A percentile compares a stretch with the other conserved stretches of the same genome.
phyloP scores from a whole-genome alignment of 2,888 invertebrate species.

The Cataglyphis albicans region DNA sequence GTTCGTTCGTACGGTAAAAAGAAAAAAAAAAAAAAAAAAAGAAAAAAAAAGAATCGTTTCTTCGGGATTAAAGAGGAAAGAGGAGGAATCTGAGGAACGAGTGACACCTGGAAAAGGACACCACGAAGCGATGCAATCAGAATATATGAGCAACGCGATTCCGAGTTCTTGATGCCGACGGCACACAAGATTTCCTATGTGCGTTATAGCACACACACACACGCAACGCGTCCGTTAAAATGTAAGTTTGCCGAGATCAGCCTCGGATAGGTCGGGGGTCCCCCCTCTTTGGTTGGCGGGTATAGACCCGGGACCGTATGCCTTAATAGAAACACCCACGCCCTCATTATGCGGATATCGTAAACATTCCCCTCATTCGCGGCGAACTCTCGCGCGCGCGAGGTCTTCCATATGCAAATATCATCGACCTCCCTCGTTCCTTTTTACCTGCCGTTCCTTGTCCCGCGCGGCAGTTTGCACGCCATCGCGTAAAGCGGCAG shows the following conservation, averaged over 20 bases:
- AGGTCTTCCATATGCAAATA: slow-evolving; percentile 77
- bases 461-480: slow-evolving; percentile 72
- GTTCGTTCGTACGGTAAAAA: slow-evolving; percentile 35
- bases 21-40: slow-evolving; percentile 46
- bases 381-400: slow-evolving; percentile 60
- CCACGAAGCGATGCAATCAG: slow-evolving; percentile 61
- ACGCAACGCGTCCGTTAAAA: not conserved
- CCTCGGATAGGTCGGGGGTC: slow-evolving; percentile 67
- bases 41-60: slow-evolving; percentile 37
- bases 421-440: slow-evolving; percentile 54
- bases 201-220: not conserved
- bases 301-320: slow-evolving; percentile 62
- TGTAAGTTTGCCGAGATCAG: slow-evolving; percentile 53
- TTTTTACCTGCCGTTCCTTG: slow-evolving; percentile 52
- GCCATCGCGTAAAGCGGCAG: slow-evolving; percentile 75
- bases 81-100: slow-evolving; percentile 35
- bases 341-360: slow-evolving; percentile 79
- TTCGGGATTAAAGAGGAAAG: slow-evolving; percentile 41
- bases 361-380: slow-evolving; percentile 77
- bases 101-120: slow-evolving; percentile 38
- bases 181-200: slow-evolving; percentile 24
- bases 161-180: slow-evolving; percentile 42
- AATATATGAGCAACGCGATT: slow-evolving; percentile 54
- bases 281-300: slow-evolving; percentile 42
- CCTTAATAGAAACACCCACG: slow-evolving; percentile 80